Evolutionary conservation across 2,888 invertebrate genomes (phyloP).

Genomic region (Drosophila tanythrix): DNA sequence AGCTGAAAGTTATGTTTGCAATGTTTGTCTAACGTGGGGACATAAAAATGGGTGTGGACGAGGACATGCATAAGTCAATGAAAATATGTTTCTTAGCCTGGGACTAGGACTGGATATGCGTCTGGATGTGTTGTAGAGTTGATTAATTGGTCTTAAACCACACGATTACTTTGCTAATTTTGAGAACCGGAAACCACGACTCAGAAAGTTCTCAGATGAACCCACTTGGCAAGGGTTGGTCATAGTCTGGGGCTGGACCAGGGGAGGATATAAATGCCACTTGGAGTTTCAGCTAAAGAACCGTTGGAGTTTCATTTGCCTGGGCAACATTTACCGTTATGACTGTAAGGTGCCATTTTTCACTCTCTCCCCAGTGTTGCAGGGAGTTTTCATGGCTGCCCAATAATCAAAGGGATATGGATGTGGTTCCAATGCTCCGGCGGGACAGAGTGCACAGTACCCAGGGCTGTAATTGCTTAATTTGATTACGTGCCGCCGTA

Average conservation of each 20-base stretch:
- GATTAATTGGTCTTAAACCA: constrained; percentile 75
- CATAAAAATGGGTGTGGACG: constrained; percentile 38
- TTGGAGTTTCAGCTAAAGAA: constrained; percentile 9
- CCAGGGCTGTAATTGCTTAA: constrained; percentile 81
- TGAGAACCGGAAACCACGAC: constrained; percentile 1
- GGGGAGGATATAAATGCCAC: constrained; percentile 24
- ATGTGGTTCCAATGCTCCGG: constrained; percentile 16
- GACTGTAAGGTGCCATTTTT: constrained; percentile 61
- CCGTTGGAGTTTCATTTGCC: constrained; percentile 27
- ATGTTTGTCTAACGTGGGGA: constrained; percentile 26
- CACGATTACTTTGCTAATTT: constrained; percentile 62
- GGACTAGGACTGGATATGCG: background rate
- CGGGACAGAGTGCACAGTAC: background rate
- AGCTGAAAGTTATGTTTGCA: constrained; percentile 47
- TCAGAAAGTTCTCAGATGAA: constrained; percentile 20
- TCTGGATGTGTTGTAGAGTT: constrained; percentile 33
- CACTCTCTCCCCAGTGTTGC: constrained; percentile 33
- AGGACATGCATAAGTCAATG: constrained; percentile 24
- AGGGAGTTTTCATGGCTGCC: constrained; percentile 38
- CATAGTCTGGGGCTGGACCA: constrained; percentile 11
- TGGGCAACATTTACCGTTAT: constrained; percentile 63
- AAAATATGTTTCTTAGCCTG: constrained; percentile 21
- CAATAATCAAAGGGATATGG: constrained; percentile 60
- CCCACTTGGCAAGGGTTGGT: constrained; percentile 4
- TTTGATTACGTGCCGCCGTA: constrained; percentile 83